Evolutionary conservation across 2,888 invertebrate species (phyloP), one percentile per base, ranked within the genome.

Genomic region (Amphipoea lucens): DNA sequence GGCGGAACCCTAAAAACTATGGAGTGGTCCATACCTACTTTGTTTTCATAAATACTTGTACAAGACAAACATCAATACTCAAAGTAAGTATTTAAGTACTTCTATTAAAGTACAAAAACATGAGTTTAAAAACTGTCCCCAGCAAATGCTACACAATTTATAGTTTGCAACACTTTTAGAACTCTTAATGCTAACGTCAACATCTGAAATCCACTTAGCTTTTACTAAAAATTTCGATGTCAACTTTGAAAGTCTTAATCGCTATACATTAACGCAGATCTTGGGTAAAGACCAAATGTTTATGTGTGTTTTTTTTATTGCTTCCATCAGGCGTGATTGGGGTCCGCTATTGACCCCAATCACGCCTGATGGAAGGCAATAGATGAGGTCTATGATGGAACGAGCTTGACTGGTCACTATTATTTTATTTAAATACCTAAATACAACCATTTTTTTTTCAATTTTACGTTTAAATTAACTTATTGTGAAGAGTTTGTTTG

Each of bases 181-280:
- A 74, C 36, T 71, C 42, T 60, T 71, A 74, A 63, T 65, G 29
- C 5, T 48, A 69, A 68, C 51, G 42, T 45, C 62, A 48, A 73
- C 73, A 66, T 70, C 66, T 82, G 23, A 76, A 81, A 62, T 51
- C n/a, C 69, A 80, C 73, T 85, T 73, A 82, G 76, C 69, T 66
- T 86, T 74, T 60, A 57, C 62, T 45, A 17, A 60, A 36, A 68
- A 71, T 62, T 66, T 74, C 2, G 23, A 45, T 69, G 76, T 66
- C n/a, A 66, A 76, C 60, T 73, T 63, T 76, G 7, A 54, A 85
- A 81, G 65, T 75, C 42, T 45, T 69, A 36, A 71, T 79, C 23
- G 29, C 1, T 70, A 5, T 54, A 60, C 70, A 80, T 66, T 84
- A 79, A 45, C 17, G 36, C n/a, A 70, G 42, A 70, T 74, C 23